phyloP scores from a whole-genome alignment of 2,113 vertebrate genomes.

The Spilogale gracilis region DNA sequence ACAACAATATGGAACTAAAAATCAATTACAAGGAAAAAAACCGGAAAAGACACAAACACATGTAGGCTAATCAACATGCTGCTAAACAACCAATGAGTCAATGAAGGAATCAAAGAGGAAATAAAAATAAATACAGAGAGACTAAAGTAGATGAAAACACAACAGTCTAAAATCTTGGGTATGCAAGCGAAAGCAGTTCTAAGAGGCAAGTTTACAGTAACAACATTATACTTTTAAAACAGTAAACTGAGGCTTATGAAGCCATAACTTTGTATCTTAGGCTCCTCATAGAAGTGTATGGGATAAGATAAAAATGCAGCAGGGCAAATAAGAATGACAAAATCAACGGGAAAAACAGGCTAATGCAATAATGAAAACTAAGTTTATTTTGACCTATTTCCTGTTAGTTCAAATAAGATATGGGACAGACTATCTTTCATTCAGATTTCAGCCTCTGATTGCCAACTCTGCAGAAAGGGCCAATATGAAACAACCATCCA shows the following conservation, averaged over 20 bases:
- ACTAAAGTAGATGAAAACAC: neutral
- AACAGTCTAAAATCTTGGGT: neutral
- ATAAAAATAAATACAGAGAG: neutral
- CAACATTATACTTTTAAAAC: neutral
- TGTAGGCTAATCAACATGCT: neutral
- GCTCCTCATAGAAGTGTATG: neutral
- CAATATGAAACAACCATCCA: neutral
- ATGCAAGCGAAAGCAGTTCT: neutral
- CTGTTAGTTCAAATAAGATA: neutral
- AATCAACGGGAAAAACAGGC: neutral
- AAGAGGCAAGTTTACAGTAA: neutral
- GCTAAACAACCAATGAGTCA: neutral
- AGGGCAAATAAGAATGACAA: neutral
- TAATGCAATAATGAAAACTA: slow-evolving; percentile 1
- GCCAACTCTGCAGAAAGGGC: neutral
- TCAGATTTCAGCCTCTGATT: neutral
- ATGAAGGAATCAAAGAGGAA: neutral
- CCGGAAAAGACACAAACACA: neutral
- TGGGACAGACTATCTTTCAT: neutral
- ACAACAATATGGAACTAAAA: neutral
- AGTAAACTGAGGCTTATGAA: neutral
- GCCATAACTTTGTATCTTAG: neutral
- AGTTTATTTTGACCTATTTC: slow-evolving; percentile 3
- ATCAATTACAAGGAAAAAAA: neutral
- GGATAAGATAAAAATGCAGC: neutral